Percentiles rank a stretch among this genome's conserved stretches.
Evolutionary conservation across 2,888 invertebrate genomes (phyloP).

Genomic region (Luperina nickerlii): DNA sequence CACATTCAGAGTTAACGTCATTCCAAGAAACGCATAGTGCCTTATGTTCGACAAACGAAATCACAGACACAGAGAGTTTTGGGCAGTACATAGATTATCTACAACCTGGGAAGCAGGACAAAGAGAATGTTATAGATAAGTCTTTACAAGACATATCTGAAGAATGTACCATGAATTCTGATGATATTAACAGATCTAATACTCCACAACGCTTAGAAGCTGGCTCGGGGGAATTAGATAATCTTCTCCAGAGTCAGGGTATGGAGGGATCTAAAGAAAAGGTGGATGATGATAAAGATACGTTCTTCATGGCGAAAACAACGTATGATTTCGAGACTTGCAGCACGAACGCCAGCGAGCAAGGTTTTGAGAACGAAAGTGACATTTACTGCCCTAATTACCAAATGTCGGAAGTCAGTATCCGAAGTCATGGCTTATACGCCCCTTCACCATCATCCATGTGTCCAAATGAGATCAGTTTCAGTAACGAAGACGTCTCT

Average conservation of each 20-base stretch:
- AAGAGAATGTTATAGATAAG: slow-evolving; percentile 81
- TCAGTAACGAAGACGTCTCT: slow-evolving; percentile 88
- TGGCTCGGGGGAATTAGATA: slow-evolving; percentile 78
- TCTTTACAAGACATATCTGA: slow-evolving; percentile 87
- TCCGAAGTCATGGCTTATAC: slow-evolving; percentile 91
- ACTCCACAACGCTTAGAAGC: slow-evolving; percentile 78
- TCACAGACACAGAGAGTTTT: slow-evolving; percentile 88
- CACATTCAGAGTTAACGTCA: slow-evolving; percentile 87
- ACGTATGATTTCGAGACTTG: slow-evolving; percentile 87
- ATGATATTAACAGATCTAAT: slow-evolving; percentile 81
- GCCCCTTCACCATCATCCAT: slow-evolving; percentile 91
- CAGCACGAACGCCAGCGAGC: slow-evolving; percentile 87
- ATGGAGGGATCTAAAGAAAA: slow-evolving; percentile 80
- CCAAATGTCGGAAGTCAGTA: slow-evolving; percentile 92
- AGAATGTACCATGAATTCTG: slow-evolving; percentile 87
- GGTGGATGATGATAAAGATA: slow-evolving; percentile 82
- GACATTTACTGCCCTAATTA: slow-evolving; percentile 91
- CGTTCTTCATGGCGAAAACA: slow-evolving; percentile 85
- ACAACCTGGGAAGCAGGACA: slow-evolving; percentile 83
- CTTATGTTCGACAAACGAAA: slow-evolving; percentile 87
- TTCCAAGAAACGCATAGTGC: slow-evolving; percentile 88
- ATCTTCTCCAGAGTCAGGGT: slow-evolving; percentile 78
- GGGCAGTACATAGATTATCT: slow-evolving; percentile 88
- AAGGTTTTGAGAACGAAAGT: slow-evolving; percentile 90
- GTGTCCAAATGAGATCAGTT: slow-evolving; percentile 88